A percentile compares a stretch with the other conserved stretches of the same genome.
Evolutionary conservation across 1,140 invertebrate species (phyloP).

Genomic region (Anagrus nilaparvatae): DNA sequence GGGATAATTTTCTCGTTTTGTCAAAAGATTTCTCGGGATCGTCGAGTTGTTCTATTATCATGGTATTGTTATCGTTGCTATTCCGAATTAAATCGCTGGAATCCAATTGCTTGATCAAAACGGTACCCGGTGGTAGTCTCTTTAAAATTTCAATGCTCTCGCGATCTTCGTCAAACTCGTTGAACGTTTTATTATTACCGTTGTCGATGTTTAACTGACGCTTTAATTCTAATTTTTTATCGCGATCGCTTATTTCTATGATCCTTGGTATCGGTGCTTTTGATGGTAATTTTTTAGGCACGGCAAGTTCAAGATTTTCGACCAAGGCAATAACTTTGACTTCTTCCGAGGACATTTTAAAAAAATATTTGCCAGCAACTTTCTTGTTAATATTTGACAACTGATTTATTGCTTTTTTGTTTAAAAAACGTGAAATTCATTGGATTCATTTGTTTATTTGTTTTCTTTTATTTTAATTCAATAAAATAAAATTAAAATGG

Average conservation of each 20-base stretch:
- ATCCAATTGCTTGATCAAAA: conserved; percentile 22
- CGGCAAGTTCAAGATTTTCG: conserved; percentile 8
- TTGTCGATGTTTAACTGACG: conserved; percentile 17
- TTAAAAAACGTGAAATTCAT: no score
- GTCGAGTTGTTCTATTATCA: no score
- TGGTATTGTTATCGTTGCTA: no score
- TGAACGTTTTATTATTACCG: conserved; percentile 1
- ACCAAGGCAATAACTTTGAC: conserved; percentile 12
- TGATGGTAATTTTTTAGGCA: conserved; percentile 2
- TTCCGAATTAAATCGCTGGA: no score
- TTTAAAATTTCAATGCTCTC: conserved; percentile 13
- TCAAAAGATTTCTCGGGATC: no score
- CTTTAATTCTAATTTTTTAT: conserved; percentile 22
- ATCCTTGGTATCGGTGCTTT: conserved; percentile 3
- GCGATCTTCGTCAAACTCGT: conserved; percentile 3
- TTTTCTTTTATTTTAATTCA: no score
- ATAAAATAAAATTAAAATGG: no score
- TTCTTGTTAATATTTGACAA: no score
- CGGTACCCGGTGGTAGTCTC: conserved; percentile 20
- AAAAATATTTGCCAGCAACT: neutral
- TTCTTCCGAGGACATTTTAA: conserved; percentile 8
- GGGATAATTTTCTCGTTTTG: neutral
- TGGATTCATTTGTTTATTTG: no score
- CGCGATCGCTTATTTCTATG: conserved; percentile 22
- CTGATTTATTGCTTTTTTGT: no score